A percentile compares a stretch with the other conserved stretches of the same genome.
phyloP scores from a whole-genome alignment of 2,113 vertebrate species.

The Tiliqua scincoides region DNA sequence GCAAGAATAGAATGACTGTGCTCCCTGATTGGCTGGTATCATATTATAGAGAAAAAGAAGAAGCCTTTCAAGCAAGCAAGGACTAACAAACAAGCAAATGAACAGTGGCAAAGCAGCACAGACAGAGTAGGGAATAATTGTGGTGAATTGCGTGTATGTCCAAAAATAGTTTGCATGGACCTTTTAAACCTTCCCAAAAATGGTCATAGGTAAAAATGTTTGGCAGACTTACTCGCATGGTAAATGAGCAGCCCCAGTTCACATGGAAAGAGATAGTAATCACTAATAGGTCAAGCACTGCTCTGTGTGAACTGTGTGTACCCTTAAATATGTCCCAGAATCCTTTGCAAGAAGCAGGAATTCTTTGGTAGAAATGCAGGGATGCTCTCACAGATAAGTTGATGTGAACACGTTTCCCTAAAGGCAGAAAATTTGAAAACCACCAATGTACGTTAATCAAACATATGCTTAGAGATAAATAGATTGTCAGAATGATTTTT shows the following conservation, averaged over 20 bases:
- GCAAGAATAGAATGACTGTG: too few species aligned
- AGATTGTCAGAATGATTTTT: conserved; percentile 41
- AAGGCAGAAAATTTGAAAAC: conserved; percentile 24
- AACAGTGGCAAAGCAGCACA: too few species aligned
- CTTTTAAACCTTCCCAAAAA: too few species aligned
- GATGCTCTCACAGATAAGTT: neutral
- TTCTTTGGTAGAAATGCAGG: neutral
- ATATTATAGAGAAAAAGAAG: too few species aligned
- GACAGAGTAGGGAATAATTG: too few species aligned
- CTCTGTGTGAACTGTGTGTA: neutral
- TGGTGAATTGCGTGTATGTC: too few species aligned
- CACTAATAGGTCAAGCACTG: neutral
- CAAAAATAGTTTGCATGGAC: too few species aligned
- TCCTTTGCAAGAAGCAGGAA: neutral
- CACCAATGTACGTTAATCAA: conserved; percentile 41
- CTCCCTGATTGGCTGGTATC: too few species aligned
- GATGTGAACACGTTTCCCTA: conserved; percentile 1
- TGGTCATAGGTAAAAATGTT: neutral
- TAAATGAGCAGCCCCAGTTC: too few species aligned
- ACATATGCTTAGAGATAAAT: conserved; percentile 42
- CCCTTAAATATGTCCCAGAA: neutral
- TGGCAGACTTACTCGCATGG: too few species aligned
- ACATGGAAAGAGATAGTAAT: neutral
- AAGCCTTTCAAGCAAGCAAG: too few species aligned
- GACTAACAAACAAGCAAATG: too few species aligned